Conservation (phyloP, 2,888 invertebrate genomes). For the Drosophila aldrichi region DNA sequence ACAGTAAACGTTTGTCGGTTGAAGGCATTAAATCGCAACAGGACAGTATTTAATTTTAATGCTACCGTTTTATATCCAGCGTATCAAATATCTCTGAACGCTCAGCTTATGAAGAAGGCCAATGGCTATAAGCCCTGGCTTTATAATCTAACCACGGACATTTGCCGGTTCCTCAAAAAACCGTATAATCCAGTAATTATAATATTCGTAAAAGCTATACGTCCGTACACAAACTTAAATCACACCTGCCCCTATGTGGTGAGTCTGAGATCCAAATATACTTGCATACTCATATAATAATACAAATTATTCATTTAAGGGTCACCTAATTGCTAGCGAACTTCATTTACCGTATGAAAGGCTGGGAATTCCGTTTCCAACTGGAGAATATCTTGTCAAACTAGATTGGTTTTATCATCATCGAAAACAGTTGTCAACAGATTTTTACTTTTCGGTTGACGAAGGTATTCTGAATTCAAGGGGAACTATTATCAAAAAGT, state of each 20-base stretch:
- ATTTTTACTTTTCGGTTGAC: background rate
- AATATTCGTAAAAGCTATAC: background rate
- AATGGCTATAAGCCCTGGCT: constrained; percentile 2
- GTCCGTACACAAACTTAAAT: background rate
- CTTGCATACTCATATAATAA: too few species aligned
- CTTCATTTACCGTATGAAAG: background rate
- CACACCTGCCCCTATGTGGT: background rate
- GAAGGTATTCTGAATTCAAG: background rate
- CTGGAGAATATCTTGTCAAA: background rate
- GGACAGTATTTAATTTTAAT: background rate
- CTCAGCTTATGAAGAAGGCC: background rate
- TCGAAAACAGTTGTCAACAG: background rate
- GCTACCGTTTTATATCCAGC: background rate
- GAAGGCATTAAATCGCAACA: background rate
- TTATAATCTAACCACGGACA: background rate
- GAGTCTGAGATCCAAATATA: background rate
- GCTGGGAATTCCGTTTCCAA: background rate
- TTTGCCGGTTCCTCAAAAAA: background rate
- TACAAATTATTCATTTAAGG: background rate
- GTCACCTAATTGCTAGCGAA: background rate
- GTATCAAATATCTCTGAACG: background rate
- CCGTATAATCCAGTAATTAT: background rate
- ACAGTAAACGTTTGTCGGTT: background rate
- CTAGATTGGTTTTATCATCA: background rate
- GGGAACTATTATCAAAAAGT: too few species aligned